Conservation (phyloP, 2,113 vertebrate genomes). For the Nestor notabilis region DNA sequence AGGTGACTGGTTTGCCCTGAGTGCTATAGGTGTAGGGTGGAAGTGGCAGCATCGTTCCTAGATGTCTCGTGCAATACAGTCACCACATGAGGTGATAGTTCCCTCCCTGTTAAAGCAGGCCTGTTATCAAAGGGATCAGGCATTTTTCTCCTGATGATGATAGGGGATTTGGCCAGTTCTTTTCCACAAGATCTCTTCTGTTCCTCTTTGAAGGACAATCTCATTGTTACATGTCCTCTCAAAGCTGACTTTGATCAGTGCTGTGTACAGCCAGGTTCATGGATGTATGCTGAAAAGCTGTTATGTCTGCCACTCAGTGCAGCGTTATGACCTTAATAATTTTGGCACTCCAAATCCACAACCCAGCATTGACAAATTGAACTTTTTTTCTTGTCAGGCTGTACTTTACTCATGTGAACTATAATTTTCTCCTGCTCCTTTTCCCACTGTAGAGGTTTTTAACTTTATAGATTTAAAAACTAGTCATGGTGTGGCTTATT, state of each 20-base stretch:
- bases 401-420: background rate
- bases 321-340: background rate
- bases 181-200: background rate
- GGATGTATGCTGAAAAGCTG: background rate
- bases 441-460: background rate
- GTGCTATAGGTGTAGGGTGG: background rate
- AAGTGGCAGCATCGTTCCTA: background rate
- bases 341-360: background rate
- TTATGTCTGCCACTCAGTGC: background rate
- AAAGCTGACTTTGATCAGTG: background rate
- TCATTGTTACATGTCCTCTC: background rate
- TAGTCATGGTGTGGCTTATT: background rate
- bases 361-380: background rate
- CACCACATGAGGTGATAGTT: background rate
- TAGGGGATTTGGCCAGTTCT: background rate
- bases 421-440: background rate
- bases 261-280: background rate
- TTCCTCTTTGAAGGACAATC: background rate
- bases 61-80: background rate
- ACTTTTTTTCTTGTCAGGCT: background rate
- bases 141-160: background rate
- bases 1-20: background rate
- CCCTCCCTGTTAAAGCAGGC: background rate
- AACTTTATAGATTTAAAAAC: background rate
- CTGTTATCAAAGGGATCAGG: background rate